Conservation (phyloP, 2,888 invertebrate genomes). For the Hybos culiciformis region DNA sequence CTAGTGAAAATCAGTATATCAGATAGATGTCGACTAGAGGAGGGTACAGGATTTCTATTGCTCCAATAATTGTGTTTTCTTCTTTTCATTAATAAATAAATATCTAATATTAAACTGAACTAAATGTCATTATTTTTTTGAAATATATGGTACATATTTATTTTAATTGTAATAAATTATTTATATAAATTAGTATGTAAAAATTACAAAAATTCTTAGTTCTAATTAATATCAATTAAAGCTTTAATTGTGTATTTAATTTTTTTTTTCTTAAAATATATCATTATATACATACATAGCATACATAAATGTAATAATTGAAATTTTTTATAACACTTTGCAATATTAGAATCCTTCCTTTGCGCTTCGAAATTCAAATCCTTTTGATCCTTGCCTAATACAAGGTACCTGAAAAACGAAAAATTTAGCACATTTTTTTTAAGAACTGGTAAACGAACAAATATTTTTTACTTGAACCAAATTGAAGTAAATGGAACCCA, state of each 20-base stretch:
- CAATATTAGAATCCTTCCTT: slow-evolving; percentile 32
- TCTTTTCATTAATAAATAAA: no score
- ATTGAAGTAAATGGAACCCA: slow-evolving; percentile 80
- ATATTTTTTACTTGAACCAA: slow-evolving; percentile 47
- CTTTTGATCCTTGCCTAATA: slow-evolving; percentile 21
- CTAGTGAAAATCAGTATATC: no score
- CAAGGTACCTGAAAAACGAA: slow-evolving; percentile 26
- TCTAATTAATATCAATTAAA: neutral
- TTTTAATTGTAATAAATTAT: no score
- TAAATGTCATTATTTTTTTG: no score
- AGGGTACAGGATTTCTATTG: no score
- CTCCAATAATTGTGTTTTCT: no score
- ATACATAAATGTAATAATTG: neutral
- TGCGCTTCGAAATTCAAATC: slow-evolving; percentile 28
- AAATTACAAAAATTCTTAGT: no score
- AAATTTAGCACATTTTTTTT: neutral
- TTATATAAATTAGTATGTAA: no score
- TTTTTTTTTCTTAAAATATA: neutral
- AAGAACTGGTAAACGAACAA: neutral
- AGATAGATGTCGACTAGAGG: no score
- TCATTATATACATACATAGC: neutral
- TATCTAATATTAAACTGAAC: no score
- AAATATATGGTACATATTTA: no score
- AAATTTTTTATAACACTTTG: slow-evolving; percentile 3
- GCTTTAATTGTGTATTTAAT: neutral